Conservation (phyloP, 2,113 vertebrate genomes). For the Hippocampus zosterae region DNA sequence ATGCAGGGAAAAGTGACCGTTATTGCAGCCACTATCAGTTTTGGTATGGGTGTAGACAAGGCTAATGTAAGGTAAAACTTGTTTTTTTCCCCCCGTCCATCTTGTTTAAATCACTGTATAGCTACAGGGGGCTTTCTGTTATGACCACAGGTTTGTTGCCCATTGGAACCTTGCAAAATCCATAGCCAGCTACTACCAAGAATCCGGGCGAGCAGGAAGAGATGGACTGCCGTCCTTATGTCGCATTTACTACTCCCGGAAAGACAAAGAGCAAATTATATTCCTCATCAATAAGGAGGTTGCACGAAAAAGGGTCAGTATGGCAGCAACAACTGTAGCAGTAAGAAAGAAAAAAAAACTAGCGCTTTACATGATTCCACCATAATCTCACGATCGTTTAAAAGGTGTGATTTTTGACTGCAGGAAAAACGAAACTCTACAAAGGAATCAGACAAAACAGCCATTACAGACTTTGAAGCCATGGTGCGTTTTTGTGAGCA, state of each 20-base stretch:
- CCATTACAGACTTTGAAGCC: slow-evolving; percentile 82
- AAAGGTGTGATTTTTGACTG: background rate
- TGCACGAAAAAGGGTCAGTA: slow-evolving; percentile 75
- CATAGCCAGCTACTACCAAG: slow-evolving; percentile 95
- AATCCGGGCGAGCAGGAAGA: slow-evolving; percentile 91
- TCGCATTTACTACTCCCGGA: slow-evolving; percentile 88
- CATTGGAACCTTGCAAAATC: slow-evolving; percentile 98
- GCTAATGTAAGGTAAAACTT: slow-evolving; percentile 85
- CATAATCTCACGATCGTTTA: background rate
- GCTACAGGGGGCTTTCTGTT: background rate
- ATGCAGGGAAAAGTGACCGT: slow-evolving; percentile 89
- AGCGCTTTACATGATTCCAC: background rate
- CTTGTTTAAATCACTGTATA: too few relatives aligned
- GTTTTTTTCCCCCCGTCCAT: background rate
- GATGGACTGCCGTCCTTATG: slow-evolving; percentile 89
- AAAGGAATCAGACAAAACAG: slow-evolving; percentile 81
- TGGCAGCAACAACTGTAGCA: background rate
- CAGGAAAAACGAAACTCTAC: slow-evolving; percentile 83
- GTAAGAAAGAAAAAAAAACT: too few relatives aligned
- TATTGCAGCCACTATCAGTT: slow-evolving; percentile 96
- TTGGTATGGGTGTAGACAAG: slow-evolving; percentile 98
- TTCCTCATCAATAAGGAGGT: slow-evolving; percentile 91
- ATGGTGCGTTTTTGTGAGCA: slow-evolving; percentile 88
- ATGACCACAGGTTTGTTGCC: slow-evolving; percentile 83
- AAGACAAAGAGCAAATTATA: slow-evolving; percentile 82